Evolutionary conservation across 2,113 vertebrate genomes (phyloP).

Genomic region (Triplophysa tibetana): DNA sequence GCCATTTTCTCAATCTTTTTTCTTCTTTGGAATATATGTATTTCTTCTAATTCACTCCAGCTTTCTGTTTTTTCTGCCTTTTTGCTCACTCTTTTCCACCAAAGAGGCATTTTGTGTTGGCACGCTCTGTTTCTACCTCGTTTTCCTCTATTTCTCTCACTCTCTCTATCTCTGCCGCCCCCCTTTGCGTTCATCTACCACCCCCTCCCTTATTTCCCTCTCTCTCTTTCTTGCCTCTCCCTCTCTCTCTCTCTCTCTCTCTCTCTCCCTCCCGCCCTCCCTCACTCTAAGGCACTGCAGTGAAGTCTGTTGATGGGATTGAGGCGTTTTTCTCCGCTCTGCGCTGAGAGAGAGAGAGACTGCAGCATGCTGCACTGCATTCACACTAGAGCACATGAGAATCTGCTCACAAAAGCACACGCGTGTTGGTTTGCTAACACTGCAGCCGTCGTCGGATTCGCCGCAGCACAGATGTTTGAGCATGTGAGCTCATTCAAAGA

Average conservation of each 20-base stretch:
- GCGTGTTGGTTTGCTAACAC: conserved; percentile 16
- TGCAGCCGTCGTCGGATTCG: conserved; percentile 33
- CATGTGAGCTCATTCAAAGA: conserved; percentile 64
- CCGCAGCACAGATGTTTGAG: conserved; percentile 19
- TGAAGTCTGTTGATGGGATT: conserved; percentile 74
- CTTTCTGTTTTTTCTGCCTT: conserved; percentile 54
- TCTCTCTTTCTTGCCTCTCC: conserved; percentile 15
- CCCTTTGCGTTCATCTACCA: not conserved
- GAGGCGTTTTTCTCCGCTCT: conserved; percentile 64
- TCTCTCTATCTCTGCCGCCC: conserved; percentile 20
- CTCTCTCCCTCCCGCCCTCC: conserved; percentile 48
- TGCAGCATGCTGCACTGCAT: conserved; percentile 80
- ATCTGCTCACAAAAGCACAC: conserved; percentile 50
- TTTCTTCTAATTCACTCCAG: conserved; percentile 21
- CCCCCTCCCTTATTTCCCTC: conserved; percentile 13
- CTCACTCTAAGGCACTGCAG: conserved; percentile 66
- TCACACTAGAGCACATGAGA: conserved; percentile 67
- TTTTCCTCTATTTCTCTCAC: conserved; percentile 5
- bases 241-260: conserved; percentile 39
- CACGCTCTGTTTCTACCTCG: not conserved
- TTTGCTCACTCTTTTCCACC: not conserved
- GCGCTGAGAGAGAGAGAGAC: conserved; percentile 69
- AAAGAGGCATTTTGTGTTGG: not conserved
- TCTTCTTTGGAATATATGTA: not conserved
- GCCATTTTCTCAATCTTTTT: not conserved